These are phyloP conservation scores for Drosophila rubida DNA, from an alignment of 2,888 invertebrate genomes.

Conservation along the genomic window DNA sequence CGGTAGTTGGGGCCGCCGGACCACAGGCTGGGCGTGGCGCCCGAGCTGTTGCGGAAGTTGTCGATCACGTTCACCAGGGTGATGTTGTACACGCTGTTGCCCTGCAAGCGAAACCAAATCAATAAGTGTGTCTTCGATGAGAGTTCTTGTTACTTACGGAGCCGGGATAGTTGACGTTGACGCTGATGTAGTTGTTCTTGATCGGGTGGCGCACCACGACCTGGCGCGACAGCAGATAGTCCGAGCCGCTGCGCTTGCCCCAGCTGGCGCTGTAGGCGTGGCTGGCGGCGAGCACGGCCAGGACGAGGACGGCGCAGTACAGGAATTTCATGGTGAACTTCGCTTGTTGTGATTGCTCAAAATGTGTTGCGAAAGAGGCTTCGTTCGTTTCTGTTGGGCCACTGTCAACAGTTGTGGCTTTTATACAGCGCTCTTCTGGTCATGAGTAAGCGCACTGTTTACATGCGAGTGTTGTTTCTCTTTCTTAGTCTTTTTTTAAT, in stretches of 20 bases:
- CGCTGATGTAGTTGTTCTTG: conserved; percentile 52
- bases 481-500: conserved; percentile 66
- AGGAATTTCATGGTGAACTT: conserved; percentile 55
- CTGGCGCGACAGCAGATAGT: conserved; percentile 54
- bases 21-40: conserved; percentile 59
- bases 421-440: conserved; percentile 33
- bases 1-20: conserved; percentile 66
- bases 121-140: too few species aligned
- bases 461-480: conserved; percentile 33
- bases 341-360: not conserved
- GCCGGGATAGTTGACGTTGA: conserved; percentile 57
- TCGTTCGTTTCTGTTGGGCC: conserved; percentile 11
- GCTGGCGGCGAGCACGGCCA: conserved; percentile 61
- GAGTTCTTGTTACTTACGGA: conserved; percentile 46
- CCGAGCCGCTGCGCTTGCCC: conserved; percentile 49
- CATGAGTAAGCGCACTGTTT: conserved; percentile 56
- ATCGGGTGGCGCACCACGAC: conserved; percentile 47
- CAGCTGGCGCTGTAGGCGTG: conserved; percentile 59
- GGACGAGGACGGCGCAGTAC: conserved; percentile 55
- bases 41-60: conserved; percentile 72
- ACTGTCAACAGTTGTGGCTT: conserved; percentile 15
- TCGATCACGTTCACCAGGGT: conserved; percentile 62
- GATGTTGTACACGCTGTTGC: conserved; percentile 51
- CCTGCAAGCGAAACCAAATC: conserved; percentile 46
- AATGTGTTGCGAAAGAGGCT: conserved; percentile 18